Conservation (phyloP, 2,113 vertebrate genomes). For the Bos javanicus region DNA sequence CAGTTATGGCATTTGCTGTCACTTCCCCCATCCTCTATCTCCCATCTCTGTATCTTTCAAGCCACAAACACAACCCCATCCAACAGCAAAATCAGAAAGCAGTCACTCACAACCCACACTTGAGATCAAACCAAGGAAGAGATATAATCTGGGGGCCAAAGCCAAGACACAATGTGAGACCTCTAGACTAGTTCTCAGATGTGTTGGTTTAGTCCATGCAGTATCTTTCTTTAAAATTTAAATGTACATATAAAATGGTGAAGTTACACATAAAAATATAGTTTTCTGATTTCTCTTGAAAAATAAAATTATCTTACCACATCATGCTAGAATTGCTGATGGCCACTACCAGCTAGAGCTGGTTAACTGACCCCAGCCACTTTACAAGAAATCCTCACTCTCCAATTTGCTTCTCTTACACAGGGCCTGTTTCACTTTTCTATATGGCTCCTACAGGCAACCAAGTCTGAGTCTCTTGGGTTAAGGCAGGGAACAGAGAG, state of each 20-base stretch:
- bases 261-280: background rate
- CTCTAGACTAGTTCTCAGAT: background rate
- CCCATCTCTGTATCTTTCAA: background rate
- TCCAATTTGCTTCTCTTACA: background rate
- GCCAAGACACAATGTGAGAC: background rate
- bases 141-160: background rate
- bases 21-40: background rate
- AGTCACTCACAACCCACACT: background rate
- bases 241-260: background rate
- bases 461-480: background rate
- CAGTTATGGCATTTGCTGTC: background rate
- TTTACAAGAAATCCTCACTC: background rate
- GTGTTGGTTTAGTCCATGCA: background rate
- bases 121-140: background rate
- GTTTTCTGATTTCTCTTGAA: conserved; percentile 8
- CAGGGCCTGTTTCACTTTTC: background rate
- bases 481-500: background rate
- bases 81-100: background rate
- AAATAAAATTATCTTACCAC: background rate
- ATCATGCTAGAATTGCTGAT: background rate
- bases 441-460: background rate
- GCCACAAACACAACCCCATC: background rate
- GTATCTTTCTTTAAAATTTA: background rate
- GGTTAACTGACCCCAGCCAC: background rate
- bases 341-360: background rate